Evolutionary conservation across 2,797 vertebrate genomes (phyloP).

Genomic region (Phoebastria nigripes): DNA sequence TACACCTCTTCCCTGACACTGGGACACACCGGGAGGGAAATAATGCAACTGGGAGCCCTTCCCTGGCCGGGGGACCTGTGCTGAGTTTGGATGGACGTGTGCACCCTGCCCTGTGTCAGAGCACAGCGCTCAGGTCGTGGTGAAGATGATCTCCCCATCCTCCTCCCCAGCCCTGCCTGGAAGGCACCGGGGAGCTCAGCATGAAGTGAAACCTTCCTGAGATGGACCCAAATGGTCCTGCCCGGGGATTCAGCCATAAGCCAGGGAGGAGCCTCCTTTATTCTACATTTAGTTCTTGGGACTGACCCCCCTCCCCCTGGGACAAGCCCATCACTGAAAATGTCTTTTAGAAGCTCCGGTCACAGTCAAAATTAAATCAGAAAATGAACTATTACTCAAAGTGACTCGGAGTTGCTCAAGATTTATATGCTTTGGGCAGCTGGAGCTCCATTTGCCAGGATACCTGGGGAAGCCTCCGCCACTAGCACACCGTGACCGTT

Average conservation of each 20-base stretch:
- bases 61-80: accelerated
- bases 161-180: background rate
- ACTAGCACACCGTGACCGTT: background rate
- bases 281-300: background rate
- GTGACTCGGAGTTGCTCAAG: background rate
- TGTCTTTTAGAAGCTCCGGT: background rate
- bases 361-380: background rate
- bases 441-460: background rate
- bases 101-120: background rate
- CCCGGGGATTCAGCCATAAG: background rate
- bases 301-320: background rate
- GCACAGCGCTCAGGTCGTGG: accelerated
- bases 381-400: background rate
- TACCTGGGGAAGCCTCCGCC: background rate
- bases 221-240: background rate
- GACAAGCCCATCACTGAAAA: background rate
- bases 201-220: background rate
- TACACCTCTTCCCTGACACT: background rate
- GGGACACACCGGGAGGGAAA: background rate
- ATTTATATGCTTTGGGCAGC: background rate
- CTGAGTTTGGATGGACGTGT: accelerated
- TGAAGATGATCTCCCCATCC: background rate
- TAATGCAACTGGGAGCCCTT: background rate
- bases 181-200: background rate
- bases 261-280: background rate